Evolutionary conservation across 2,797 vertebrate genomes (phyloP), one percentile per base, ranked within the genome.

Genomic region (Xiphorhynchus erythropygius): DNA sequence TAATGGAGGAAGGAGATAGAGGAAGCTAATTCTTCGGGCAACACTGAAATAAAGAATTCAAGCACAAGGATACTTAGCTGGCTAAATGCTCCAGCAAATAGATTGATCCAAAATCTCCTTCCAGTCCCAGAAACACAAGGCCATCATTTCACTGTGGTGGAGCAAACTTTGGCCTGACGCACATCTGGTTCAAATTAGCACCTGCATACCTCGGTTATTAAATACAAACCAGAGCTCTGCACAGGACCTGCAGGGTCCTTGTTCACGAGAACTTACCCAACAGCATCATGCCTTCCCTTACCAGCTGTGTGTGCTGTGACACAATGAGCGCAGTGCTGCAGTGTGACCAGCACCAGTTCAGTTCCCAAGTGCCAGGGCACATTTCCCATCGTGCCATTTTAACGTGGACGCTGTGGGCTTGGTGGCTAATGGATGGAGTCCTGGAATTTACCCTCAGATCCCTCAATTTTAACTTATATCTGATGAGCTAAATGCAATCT

Each of bases 111-210:
- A 78, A 92, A 37, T 19, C 24, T 75, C 57, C 35, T 64, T 55
- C 49, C 55, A 89, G 37, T n/a, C 23, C 60, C 63, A 80, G 50
- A 90, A 91, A 93, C 2, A n/a, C 89, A 93, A 92, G 59, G 76
- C 84, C 74, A 35, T 90, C 80, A 67, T 73, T 92, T 90, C 64
- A 83, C 41, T n/a, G 39, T 18, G 57, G 50, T 44, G 80, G 76
- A 91, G 93, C 62, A 41, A 78, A 87, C 87, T 85, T 90, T 80
- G 67, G 94, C 68, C 73, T 93, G 65, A 28, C 3, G 15, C 35
- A 78, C 97, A 97, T 97, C 93, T 98, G 98, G 95, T 96, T 96
- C 93, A 95, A 96, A 98, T 98, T 97, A 98, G 95, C 97, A 98
- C 98, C 97, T 98, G 96, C 97, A 98, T 96, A 97, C 96, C 85